Evolutionary conservation across 1,140 invertebrate genomes (phyloP), one percentile per base, ranked within the genome.

Genomic region (Saccostrea echinata): DNA sequence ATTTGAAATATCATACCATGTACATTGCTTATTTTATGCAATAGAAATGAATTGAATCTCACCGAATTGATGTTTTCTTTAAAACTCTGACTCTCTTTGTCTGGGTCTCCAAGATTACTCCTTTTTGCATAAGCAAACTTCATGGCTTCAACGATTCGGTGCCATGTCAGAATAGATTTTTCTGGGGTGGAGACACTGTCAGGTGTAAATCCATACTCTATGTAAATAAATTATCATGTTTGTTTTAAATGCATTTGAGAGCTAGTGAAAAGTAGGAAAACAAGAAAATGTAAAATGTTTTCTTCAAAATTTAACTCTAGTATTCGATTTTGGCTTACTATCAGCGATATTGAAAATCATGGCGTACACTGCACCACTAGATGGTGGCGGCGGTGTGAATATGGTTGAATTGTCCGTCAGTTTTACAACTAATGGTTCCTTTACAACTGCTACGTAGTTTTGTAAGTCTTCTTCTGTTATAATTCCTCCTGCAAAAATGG

Each of bases 81-180:
- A 71, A 90, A 90, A 16, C 52, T 83, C 12, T 86, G 88, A n/a
- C 86, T 76, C 68, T 89, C 81, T 97, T 96, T 92, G 97, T 95
- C 98, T 86, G 96, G 95, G 55, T 99, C 99, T 0, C 97, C 98
- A 18, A 99, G 93, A 91, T 97, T 96, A 1, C 97, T 97, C 88
- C 98, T 96, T 83, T 96, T 96, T 0, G 98, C 98, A 93, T 97
- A 99, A 0, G 97, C 97, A 94, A 97, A 98, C 94, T 99, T 99
- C 90, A 98, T 97, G 0, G 98, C 96, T 94, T 99, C 99, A 21
- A 97, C 95, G 61, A 99, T 97, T 89, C 97, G 96, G 96, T 96
- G 95, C 85, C 93, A 93, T 0, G 92, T 92, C 33, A 90, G n/a
- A 16, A 90, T 86, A 98, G 98, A 0, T 97, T 98, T 57, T 98